Base-by-base conservation (phyloP, 2,113 vertebrate species). In the Bettongia penicillata region DNA sequence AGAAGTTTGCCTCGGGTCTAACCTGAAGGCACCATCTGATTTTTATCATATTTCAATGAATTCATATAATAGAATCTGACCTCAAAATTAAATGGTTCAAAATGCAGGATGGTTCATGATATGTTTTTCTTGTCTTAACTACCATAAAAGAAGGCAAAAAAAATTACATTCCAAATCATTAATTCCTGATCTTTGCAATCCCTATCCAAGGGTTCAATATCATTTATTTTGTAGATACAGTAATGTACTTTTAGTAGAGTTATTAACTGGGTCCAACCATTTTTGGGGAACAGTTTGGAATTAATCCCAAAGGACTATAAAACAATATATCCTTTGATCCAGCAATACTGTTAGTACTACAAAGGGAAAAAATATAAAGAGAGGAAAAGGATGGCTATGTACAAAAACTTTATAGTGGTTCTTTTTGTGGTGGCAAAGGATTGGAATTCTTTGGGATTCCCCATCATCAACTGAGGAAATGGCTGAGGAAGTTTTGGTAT, bases 261-360 rank as follows among this genome's bases (percentile, higher is more conserved):
- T 12, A 11, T 0, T 0, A 31, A 12, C 28, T 0, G 8, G 8
- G 8, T 4, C 16, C 37, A 7, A 3, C 6, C 37, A 12, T 0
- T 22, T 1, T 0, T 1, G 57, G 19, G 0, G 8, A 1, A 1
- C 7, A 12, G n/a, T 31, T 0, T 8, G 47, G 90, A 0, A 11
- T 84, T 19, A 31, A 50, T 31, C 1, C n/a, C 37, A 68, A 68
- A 68, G 3, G 31, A 0, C 0, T 12, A 14, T 31, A 31, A 68
- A 68, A 68, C 57, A 37, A 12, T 37, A 68, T 68, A 37, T 68
- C 28, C 57, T 68, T 68, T 68, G 28, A 37, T 5, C 31, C 2
- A 68, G 11, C 10, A 37, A 68, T 68, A 37, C 68, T 22, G 3
- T 3, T 61, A 43, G n/a, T 22, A 43, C 6, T 84, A 84, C 19